Base-by-base conservation (phyloP, 2,113 vertebrate genomes). In the Tragelaphus scriptus region DNA sequence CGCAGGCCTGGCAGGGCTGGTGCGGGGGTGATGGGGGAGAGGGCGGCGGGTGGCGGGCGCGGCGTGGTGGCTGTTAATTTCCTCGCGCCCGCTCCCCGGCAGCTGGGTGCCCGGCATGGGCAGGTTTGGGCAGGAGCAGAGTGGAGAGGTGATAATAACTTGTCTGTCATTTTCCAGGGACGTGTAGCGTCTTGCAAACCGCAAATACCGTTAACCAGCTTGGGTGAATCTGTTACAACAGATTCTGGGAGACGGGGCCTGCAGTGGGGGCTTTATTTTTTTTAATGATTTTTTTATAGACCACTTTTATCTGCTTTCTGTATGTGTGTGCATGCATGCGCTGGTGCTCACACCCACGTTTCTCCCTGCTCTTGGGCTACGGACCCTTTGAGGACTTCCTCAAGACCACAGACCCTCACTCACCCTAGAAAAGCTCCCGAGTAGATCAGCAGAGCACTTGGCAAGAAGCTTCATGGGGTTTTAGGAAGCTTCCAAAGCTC, bases 61-160 rank as follows among this genome's bases (percentile, higher is more conserved):
- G 36, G 96, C 95, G 97, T 97, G 91, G 96, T 55, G 98, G 99
- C 98, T 98, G 98, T 98, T 98, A 98, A 99, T 99, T 99, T 99
- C 98, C 98, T 98, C 61, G 90, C 53, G 36, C 98, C 96, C 84
- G 81, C 96, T 96, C 94, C 97, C 88, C 98, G 90, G 99, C 99
- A 98, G 99, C 98, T 99, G 99, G 96, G 98, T 98, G 98, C 98
- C 96, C 95, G 91, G 98, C 98, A 84, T 91, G 68, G 99, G 98
- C 99, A 99, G 99, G 99, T 99, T 99, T 13, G 97, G 99, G 98
- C 99, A 99, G 98, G 99, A 99, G 99, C 97, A 2, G 96, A 88
- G 98, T 81, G 91, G 97, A 98, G 98, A 98, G 98, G 99, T 99
- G 99, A 99, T 99, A 99, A 99, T 99, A 99, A 99, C 97, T 99